These are phyloP conservation scores for Drosophila borealis DNA, from an alignment of 2,888 invertebrate genomes.

Conservation along the genomic window DNA sequence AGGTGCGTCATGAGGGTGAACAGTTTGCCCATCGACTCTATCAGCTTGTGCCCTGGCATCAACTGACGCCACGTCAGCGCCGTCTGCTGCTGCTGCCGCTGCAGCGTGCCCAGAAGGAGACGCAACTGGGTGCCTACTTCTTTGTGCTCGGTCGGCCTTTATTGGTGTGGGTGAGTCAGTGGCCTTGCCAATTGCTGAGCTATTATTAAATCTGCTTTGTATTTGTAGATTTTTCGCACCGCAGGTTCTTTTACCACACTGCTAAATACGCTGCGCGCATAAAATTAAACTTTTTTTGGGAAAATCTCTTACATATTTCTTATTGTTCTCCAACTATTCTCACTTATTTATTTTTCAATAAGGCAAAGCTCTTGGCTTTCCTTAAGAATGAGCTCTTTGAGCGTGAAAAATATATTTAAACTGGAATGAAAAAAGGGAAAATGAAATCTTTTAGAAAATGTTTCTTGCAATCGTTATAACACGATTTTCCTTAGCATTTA, in stretches of 20 bases:
- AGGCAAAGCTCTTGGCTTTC: neutral
- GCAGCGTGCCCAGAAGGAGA: conserved; percentile 47
- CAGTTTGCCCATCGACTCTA: conserved; percentile 41
- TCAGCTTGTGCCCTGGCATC: conserved; percentile 52
- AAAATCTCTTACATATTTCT: neutral
- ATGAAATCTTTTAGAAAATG: too few species aligned
- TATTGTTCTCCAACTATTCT: too few species aligned
- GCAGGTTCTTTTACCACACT: conserved; percentile 59
- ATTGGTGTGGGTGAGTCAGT: conserved; percentile 54
- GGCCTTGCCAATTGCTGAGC: neutral
- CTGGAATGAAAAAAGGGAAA: too few species aligned
- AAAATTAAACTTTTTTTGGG: neutral
- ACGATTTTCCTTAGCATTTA: too few species aligned
- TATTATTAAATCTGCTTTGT: too few species aligned
- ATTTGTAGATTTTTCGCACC: conserved; percentile 46
- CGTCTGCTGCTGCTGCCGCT: conserved; percentile 47
- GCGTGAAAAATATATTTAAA: too few species aligned
- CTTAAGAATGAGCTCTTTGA: too few species aligned
- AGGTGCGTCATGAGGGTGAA: conserved; percentile 45
- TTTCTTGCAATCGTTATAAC: too few species aligned
- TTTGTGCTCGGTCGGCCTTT: conserved; percentile 52
- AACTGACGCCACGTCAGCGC: conserved; percentile 21
- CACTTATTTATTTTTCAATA: neutral
- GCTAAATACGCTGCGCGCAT: conserved; percentile 43
- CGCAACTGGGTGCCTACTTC: conserved; percentile 47